Base-by-base conservation (phyloP, 2,797 vertebrate genomes). In the Sebastes steindachneri region DNA sequence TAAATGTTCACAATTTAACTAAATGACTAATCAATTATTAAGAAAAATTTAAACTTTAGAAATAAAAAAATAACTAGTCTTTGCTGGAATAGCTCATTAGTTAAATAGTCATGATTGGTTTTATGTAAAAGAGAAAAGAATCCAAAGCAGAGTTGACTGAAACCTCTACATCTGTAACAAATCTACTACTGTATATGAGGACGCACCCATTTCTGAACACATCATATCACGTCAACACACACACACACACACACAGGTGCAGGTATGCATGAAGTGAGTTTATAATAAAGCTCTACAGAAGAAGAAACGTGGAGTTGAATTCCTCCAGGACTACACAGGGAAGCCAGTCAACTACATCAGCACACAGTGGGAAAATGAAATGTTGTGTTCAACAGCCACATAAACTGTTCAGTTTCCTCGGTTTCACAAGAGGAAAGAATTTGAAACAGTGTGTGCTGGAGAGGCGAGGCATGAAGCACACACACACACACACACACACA, bases 341-440 rank as follows among this genome's bases (percentile, higher is more conserved):
- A 82, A 88, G 68, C 79, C 85, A 89, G 83, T 89, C 87, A 65
- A 62, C 75, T 86, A 78, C 84, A 88, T 86, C 77, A 83, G 82
- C 88, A 74, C 88, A 87, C 86, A 83, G 70, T 55, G 82, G 87
- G 66, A 90, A 90, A 93, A 94, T 88, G 83, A 91, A 91, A 88
- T 83, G 83, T 84, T 88, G 83, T 89, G 90, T 90, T 91, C 85
- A 86, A 87, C 83, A 84, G 77, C 90, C 83, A 79, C 86, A 89
- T 84, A 89, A 93, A 91, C 84, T 86, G 82, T 69, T 89, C 83
- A 62, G 80, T 86, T 81, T 90, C 85, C 77, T 79, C 68, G 33
- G 75, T 89, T 92, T 89, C 86, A 87, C 87, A 83, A 88, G 83
- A 92, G 92, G 87, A 92, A 92, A 89, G 80, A 91, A 91, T 93